These are phyloP conservation scores for Chelonia mydas DNA, from an alignment of 2,797 vertebrate genomes.

Conservation along the genomic window DNA sequence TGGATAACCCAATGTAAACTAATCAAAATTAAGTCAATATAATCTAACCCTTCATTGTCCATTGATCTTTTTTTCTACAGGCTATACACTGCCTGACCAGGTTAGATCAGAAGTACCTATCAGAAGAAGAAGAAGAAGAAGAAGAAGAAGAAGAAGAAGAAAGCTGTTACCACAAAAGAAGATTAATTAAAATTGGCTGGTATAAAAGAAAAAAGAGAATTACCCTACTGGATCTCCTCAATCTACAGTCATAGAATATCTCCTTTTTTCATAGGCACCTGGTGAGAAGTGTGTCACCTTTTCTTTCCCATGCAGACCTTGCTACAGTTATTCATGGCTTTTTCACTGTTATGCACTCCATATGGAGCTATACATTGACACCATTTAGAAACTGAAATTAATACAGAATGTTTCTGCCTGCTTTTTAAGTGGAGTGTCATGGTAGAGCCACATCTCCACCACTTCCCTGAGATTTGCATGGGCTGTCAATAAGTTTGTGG, in stretches of 20 bases:
- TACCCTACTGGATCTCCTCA: background rate
- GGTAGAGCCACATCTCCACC: background rate
- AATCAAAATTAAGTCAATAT: slow-evolving; percentile 71
- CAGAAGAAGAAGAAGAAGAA: background rate
- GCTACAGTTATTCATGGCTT: background rate
- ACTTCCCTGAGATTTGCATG: background rate
- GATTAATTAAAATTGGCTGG: slow-evolving; percentile 22
- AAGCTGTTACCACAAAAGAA: background rate
- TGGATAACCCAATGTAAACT: slow-evolving; percentile 61
- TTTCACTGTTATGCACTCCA: background rate
- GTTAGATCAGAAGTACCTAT: slow-evolving; percentile 21
- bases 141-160: slow-evolving; percentile 14
- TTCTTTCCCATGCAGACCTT: background rate
- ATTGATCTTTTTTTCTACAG: slow-evolving; percentile 62
- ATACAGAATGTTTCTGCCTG: background rate
- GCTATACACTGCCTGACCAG: background rate
- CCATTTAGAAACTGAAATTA: background rate
- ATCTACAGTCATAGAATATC: slow-evolving; percentile 15
- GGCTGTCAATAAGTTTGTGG: background rate
- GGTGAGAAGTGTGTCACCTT: accelerated
- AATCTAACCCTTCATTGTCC: slow-evolving; percentile 53
- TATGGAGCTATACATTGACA: background rate
- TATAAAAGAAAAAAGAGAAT: background rate
- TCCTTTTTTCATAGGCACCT: background rate
- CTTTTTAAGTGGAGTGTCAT: background rate